phyloP scores from a whole-genome alignment of 2,888 invertebrate species.

The Zootermopsis nevadensis region DNA sequence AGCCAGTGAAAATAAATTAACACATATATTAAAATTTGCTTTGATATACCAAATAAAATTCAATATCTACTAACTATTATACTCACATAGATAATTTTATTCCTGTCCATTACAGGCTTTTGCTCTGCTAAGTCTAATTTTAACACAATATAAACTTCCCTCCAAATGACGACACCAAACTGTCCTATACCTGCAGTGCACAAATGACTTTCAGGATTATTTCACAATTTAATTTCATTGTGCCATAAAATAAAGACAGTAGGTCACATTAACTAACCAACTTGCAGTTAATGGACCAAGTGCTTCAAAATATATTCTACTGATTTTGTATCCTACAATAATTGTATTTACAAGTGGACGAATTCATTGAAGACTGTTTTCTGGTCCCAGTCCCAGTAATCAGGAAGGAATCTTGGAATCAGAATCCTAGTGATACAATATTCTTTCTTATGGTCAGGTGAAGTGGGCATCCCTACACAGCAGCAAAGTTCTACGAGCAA shows the following conservation, averaged over 20 bases:
- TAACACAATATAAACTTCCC: not conserved
- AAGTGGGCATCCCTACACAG: not conserved
- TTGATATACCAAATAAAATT: slow-evolving; percentile 5
- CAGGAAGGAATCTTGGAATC: slow-evolving; percentile 1
- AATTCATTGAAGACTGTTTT: not conserved
- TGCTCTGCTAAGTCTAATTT: not conserved
- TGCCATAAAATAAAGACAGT: not conserved
- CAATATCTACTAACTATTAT: not conserved
- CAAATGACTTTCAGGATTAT: not conserved
- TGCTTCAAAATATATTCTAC: not conserved
- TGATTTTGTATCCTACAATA: not conserved
- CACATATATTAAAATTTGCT: slow-evolving; percentile 3
- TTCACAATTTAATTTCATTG: slow-evolving; percentile 10
- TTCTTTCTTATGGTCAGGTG: not conserved
- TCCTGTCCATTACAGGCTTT: not conserved
- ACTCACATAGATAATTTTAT: not conserved
- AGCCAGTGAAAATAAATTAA: slow-evolving; percentile 11
- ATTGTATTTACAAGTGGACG: not conserved
- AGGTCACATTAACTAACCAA: not conserved
- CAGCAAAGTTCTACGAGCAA: not conserved
- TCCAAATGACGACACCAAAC: slow-evolving; percentile 1
- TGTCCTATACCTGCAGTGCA: not conserved
- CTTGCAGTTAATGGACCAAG: not conserved
- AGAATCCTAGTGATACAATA: not conserved
- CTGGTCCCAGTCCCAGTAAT: not conserved